Base-by-base conservation (phyloP, 30 jellyfish, hydroid and myxozoan genomes). In the Cassiopea andromeda region DNA sequence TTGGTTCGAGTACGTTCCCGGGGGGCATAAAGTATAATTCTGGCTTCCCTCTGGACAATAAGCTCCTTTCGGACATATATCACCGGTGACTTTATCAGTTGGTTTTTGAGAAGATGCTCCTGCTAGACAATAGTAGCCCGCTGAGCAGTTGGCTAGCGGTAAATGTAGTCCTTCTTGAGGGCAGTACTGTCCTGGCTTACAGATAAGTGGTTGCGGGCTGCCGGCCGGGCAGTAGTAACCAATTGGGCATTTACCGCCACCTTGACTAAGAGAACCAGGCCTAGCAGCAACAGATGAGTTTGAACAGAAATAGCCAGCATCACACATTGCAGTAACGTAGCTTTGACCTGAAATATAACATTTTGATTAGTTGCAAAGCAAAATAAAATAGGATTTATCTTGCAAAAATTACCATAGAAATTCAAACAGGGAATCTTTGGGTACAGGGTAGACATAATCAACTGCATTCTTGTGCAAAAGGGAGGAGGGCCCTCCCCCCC, bases 191-290 rank as follows among this genome's bases (percentile, higher is more conserved):
- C 99, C 99, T 3, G 95, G 94, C 45, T 84, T 91, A 73, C 99
- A 96, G 8, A 66, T 77, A 49, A 80, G 60, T 7, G 98, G 99
- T 69, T 50, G 77, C 1, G 99, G 91, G 67, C 97, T 92, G n/a
- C 97, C 98, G 66, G 54, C 61, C 6, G 97, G 99, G 68, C 99
- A 96, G 78, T 91, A 96, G 50, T 48, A 73, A 43, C 99, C 99
- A n/a, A 73, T 60, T 1, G 99, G 99, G 84, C 99, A 96, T 49
- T 92, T 78, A 38, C 99, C 97, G 17, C 97, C 97, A 12, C 97
- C 98, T 86, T 91, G 99, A 38, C 92, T 70, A 54, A 86, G 84
- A 19, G 92, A 71, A 58, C 93, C 87, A 16, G 99, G 99, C 48
- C 94, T 44, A 38, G 93, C 92, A 49, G 97, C 83, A 10, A 85